Evolutionary conservation across 2,113 vertebrate genomes (phyloP), one percentile per base, ranked within the genome.

Genomic region (Nanorana parkeri): DNA sequence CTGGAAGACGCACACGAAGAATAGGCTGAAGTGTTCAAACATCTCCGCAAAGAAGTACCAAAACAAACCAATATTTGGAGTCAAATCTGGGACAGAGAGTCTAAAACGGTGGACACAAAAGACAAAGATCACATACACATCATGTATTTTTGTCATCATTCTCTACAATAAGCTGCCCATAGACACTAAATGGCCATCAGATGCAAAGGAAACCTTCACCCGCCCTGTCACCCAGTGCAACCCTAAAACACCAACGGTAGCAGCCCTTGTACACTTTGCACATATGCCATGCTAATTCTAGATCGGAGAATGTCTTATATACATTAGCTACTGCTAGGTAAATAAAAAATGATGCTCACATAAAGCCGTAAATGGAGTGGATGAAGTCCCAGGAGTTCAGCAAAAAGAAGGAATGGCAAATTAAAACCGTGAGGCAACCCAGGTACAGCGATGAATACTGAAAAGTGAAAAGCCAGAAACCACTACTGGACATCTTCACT

Each of bases 11-110:
- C 97, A 99, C 26, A 98, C 94, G 83, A 99, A 99, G 91, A 99
- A 99, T 85, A 98, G 94, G 76, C 97, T 96, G 41, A 99, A 99
- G 89, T 99, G 98, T 74, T 99, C 97, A 84, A 99, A 99, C 97
- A 99, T 98, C 93, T 99, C 98, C 0, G 97, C 97, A 84, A 99
- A 99, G 94, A 99, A 99, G 90, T 99, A 99, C 98, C 98, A 99
- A 90, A 99, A 99, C 86, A 99, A 96, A 58, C 98, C 98, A 47
- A 99, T 96, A 89, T 99, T 99, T 36, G 98, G 98, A 17, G 98
- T 99, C 85, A 99, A 92, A 85, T 99, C 98, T 26, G 98, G 97
- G 63, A 99, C 97, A 0, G 96, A 98, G 77, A 99, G 95, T 88
- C 98, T 99, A 91, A n/a, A 91, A 88, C 83, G 84, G 77, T 55